Conservation (phyloP, 2,888 invertebrate genomes). For the Pristionchus mayeri region DNA sequence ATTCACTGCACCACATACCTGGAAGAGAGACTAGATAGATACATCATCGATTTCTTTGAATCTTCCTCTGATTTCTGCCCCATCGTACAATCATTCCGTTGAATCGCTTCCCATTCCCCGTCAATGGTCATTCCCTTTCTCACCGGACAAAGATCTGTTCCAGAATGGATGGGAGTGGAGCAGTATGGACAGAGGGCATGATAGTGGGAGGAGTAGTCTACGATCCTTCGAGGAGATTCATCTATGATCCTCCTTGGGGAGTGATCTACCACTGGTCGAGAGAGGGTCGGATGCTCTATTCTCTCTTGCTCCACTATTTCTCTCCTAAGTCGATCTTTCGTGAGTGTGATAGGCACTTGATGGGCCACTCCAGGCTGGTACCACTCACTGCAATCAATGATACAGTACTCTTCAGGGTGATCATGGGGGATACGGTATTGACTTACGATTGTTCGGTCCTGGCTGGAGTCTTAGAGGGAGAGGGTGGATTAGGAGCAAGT, state of each 20-base stretch:
- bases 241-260: slow-evolving; percentile 34
- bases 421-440: background rate
- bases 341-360: slow-evolving; percentile 34
- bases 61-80: background rate
- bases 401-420: background rate
- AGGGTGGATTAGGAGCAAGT: background rate
- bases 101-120: slow-evolving; percentile 4
- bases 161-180: slow-evolving; percentile 11
- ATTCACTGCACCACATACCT: slow-evolving; percentile 43
- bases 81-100: background rate
- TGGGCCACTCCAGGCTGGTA: background rate
- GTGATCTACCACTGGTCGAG: slow-evolving; percentile 11
- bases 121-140: background rate
- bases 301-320: background rate
- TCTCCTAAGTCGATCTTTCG: slow-evolving; percentile 38
- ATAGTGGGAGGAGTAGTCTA: slow-evolving; percentile 3
- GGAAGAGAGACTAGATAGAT: background rate
- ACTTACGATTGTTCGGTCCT: background rate
- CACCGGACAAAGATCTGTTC: slow-evolving; percentile 8
- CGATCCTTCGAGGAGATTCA: background rate
- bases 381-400: background rate
- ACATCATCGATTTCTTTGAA: background rate
- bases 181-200: slow-evolving; percentile 14
- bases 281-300: background rate
- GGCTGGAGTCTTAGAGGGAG: slow-evolving; percentile 19